Base-by-base conservation (phyloP, 2,113 vertebrate genomes). In the Cebus imitator region DNA sequence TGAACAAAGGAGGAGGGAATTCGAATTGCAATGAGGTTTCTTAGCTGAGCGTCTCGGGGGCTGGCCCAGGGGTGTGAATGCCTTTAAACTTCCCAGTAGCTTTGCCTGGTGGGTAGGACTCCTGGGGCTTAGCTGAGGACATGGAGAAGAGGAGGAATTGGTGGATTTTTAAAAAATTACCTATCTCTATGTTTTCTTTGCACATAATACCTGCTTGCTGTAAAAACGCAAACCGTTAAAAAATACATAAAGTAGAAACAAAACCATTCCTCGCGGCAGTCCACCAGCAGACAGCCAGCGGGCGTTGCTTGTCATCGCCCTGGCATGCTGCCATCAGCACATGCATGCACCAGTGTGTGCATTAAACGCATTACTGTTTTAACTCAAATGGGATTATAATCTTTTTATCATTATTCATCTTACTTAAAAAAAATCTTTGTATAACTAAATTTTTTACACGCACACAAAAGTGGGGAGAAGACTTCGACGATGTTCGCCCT, bases 31-130 rank as follows among this genome's bases (percentile, higher is more conserved):
- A 27, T 5, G 50, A 5, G 11, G 61, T 30, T 52, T 43, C 89
- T 17, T 12, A 17, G 78, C 78, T 0, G 6, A 40, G 3, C 1
- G 3, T 40, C 8, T 10, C 6, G 0, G 4, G 25, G 32, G 35
- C 4, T 8, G 14, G 52, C n/a, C 13, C 48, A 1, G 52, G 52
- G 17, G 6, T 10, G 13, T 57, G 25, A 1, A 35, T 35, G 48
- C 12, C 5, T 37, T 43, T n/a, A 43, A 58, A 6, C 5, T 40
- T 40, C 32, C 2, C 8, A 17, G 25, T 7, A 3, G 21, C 43
- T 35, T 0, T 25, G 76, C 52, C 17, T 20, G 25, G 20, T 6
- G 12, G 6, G 20, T 25, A 2, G 1, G 61, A 20, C 3, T 17
- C 4, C 1, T 12, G 43, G 1, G 9, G 48, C 11, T 66, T 40